Conservation (phyloP, 2,888 invertebrate genomes). For the Cryptops parisi region DNA sequence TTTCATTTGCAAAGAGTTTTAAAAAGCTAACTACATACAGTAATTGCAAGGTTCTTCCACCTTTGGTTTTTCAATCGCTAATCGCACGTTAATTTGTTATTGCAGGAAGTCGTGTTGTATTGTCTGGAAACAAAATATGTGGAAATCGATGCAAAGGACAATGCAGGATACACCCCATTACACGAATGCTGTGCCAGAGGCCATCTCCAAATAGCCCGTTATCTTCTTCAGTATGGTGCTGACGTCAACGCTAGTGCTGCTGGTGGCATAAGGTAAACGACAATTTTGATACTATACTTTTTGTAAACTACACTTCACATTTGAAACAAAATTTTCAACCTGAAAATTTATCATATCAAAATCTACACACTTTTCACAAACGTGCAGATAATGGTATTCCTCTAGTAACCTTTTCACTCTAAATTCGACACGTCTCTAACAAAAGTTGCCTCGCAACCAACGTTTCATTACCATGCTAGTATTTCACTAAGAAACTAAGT, state of each 20-base stretch:
- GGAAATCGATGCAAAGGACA: conserved; percentile 34
- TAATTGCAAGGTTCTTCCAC: no score
- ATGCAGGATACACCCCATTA: conserved; percentile 54
- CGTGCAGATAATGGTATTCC: not conserved
- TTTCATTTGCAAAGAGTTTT: no score
- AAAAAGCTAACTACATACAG: not conserved
- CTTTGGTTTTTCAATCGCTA: not conserved
- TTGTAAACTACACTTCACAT: not conserved
- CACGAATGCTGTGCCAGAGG: conserved; percentile 85
- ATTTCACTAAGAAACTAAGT: no score
- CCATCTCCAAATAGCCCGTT: conserved; percentile 67
- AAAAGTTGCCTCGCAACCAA: no score
- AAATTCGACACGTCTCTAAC: no score
- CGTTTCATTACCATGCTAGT: no score
- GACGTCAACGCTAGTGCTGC: conserved; percentile 82
- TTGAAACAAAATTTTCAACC: not conserved
- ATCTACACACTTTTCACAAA: not conserved
- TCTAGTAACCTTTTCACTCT: no score
- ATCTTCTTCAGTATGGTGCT: conserved; percentile 74
- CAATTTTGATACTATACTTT: no score
- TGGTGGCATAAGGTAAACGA: conserved; percentile 51
- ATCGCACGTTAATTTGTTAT: not conserved
- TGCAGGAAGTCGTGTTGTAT: conserved; percentile 73
- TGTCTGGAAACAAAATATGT: conserved; percentile 73
- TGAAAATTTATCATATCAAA: not conserved